Base-by-base conservation (phyloP, 2,888 invertebrate species). In the Pachycephus smyrnensis region DNA sequence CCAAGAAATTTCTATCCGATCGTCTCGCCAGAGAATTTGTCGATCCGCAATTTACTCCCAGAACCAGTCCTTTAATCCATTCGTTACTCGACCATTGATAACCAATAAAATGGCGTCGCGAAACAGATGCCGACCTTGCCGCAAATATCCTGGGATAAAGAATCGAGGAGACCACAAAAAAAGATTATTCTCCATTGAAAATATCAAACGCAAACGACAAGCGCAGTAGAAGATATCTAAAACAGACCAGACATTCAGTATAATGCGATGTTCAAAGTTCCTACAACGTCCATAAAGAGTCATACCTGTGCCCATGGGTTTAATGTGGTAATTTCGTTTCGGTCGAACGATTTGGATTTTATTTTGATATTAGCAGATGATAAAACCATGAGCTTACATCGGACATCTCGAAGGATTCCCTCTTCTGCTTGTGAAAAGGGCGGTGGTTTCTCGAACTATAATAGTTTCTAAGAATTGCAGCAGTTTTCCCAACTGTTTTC, bases 401-500 rank as follows among this genome's bases (percentile, higher is more conserved):
- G 31, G 31, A 71, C 55, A 55, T 55, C 55, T 55, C 55, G 15
- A 31, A 33, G 71, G 3, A 12, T 31, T 55, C 23, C 23, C 23
- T 23, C 55, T 55, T 55, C 9, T 40, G 40, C 15, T 23, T 69
- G 30, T 0, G 31, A 75, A 76, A 74, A 74, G 77, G 76, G 69
- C 78, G 73, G 76, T 75, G 76, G 77, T 80, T 69, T 76, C 77
- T 15, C 23, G 23, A 69, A 55, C 75, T 76, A 77, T 83, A 81
- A 82, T 82, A 85, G 82, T 84, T 83, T 80, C 79, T 80, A 88
- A 88, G 86, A 89, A 88, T 86, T 83, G 87, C 82, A 83, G 76
- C 86, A 86, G 89, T 88, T 88, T 55, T 85, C 85, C 83, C 86
- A 84, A 87, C 85, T 87, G 84, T 86, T 86, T 85, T 83, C 85